Conservation (phyloP, 2,888 invertebrate genomes). For the Dicycla oo region DNA sequence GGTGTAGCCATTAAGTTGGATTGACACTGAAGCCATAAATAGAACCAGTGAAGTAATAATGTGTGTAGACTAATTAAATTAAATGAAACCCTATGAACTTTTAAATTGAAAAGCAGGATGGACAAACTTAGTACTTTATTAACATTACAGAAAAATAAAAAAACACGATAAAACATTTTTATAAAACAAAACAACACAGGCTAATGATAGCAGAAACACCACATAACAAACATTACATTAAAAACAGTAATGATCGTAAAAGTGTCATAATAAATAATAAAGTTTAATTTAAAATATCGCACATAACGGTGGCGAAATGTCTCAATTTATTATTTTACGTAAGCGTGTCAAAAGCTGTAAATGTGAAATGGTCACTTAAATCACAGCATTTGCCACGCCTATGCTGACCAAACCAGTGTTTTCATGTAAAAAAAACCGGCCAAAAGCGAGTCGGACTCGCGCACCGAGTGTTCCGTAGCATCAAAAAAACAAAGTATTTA, state of each 20-base stretch:
- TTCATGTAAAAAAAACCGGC: conserved; percentile 83
- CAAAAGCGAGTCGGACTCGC: no score
- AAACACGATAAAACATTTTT: conserved; percentile 24
- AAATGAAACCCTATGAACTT: conserved; percentile 48
- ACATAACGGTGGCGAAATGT: conserved; percentile 78
- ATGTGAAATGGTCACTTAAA: conserved; percentile 82
- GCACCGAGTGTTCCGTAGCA: no score
- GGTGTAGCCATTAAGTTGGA: conserved; percentile 40
- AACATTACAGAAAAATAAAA: neutral
- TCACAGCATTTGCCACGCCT: conserved; percentile 81
- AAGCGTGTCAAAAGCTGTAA: conserved; percentile 85
- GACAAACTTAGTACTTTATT: neutral
- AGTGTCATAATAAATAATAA: conserved; percentile 65
- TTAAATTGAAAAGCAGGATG: neutral
- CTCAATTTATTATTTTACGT: conserved; percentile 83
- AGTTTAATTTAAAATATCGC: conserved; percentile 69
- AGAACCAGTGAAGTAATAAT: conserved; percentile 25
- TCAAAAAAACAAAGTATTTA: no score
- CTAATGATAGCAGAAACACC: conserved; percentile 48
- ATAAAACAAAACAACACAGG: conserved; percentile 32
- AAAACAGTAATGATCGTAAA: conserved; percentile 62
- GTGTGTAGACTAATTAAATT: conserved; percentile 38
- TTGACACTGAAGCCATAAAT: conserved; percentile 47
- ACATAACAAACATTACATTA: conserved; percentile 58
- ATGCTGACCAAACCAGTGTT: conserved; percentile 77